Base-by-base conservation (phyloP, 1,140 invertebrate species). In the Drosophila melanica region DNA sequence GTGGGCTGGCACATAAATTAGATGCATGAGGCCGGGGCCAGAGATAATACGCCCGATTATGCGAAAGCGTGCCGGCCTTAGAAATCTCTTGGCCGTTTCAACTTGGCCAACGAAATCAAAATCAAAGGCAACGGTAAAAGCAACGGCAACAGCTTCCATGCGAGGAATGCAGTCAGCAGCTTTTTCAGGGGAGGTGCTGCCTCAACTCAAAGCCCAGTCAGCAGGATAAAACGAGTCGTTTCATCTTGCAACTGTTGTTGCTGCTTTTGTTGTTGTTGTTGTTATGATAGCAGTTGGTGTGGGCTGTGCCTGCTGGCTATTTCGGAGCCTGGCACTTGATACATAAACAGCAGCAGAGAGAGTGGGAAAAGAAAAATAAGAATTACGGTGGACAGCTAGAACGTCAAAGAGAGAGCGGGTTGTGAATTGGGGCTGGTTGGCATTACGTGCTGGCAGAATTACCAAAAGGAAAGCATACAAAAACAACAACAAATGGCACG, bases 141-240 rank as follows among this genome's bases (percentile, higher is more conserved):
- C 14, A 33, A 14, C 39, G 10, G 44, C 58, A 53, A 66, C 20
- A 27, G 50, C 41, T 50, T 39, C 57, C 39, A 69, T 59, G 64
- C 23, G 66, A 45, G 47, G 30, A 62, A 60, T 69, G 57, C 48
- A 62, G 48, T 44, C 47, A n/a, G 14, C 18, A 18, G 66, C 16
- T 35, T 42, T 30, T 66, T 20, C 27, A 10, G 10, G 45, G 16
- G 27, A 35, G 44, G 27, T 9, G n/a, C 69, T 42, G 41, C 33
- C 27, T 30, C 33, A 70, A 60, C 81, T 74, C 60, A 80, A 66
- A 78, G 78, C 82, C 59, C 82, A 79, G 82, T 87, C 75, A 82
- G 79, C 75, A 82, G 79, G 75, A 86, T 87, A 76, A 87, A 86
- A 81, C 65, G 71, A 82, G 62, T 87, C 81, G 71, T 78, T 86